Evolutionary conservation across 1,140 invertebrate species (phyloP), one percentile per base, ranked within the genome.

Genomic region (Colletes latitarsis): DNA sequence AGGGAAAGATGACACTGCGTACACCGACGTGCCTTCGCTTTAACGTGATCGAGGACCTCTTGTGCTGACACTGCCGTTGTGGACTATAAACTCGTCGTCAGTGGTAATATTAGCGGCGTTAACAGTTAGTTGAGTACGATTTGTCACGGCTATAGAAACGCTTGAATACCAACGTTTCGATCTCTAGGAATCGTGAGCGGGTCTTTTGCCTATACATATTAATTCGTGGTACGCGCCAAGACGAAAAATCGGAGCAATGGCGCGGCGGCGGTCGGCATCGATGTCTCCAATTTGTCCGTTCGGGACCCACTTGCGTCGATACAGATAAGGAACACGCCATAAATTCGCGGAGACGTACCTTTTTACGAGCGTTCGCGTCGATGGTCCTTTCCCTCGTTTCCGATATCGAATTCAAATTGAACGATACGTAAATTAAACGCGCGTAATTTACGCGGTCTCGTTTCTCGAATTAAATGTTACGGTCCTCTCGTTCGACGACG

Each of bases 11-110:
- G 69, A 79, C 72, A 57, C 67, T 71, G 58, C 80, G 80, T 72
- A 77, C 77, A 62, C 66, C 76, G 64, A 81, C 81, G 77, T 88
- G 83, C 77, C 89, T 88, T 82, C 82, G 86, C 85, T 88, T 85
- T 77, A 89, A 89, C 86, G 84, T 90, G 89, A 90, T 90, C 82
- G 88, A 90, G 89, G 39, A 69, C 66, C 87, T 90, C 88, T 90
- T 83, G 74, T 63, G 15, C 57, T 74, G 84, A 85, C 79, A 84
- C 80, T 30, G 75, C 58, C 78, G 74, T 75, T 75, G 43, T 60
- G 73, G 30, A 82, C 76, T 69, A 62, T 71, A 83, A 82, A 73
- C 81, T 78, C 53, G 39, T 69, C 76, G 60, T 19, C 69, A 12
- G 62, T 66, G 72, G 77, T 70, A 87, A 83, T 75, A 81, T 83